Conservation (phyloP, 2,888 invertebrate genomes). For the Drosophila kokeensis region DNA sequence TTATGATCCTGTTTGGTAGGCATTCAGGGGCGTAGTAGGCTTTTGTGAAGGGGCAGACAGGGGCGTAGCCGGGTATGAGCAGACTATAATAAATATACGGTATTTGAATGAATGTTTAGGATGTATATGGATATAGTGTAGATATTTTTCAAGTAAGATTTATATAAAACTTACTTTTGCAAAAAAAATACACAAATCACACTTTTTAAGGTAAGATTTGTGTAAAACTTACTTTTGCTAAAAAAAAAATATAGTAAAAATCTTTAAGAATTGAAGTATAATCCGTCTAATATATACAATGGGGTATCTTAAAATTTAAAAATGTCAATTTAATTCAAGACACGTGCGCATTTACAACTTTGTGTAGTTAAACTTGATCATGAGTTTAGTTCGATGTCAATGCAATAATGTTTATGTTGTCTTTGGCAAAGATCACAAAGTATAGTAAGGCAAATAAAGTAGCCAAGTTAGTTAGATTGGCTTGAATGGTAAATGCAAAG, state of each 20-base stretch:
- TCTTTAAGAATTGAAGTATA: background rate
- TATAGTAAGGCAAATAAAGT: constrained; percentile 41
- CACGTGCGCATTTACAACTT: background rate
- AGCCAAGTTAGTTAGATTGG: constrained; percentile 49
- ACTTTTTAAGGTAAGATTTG: too few relatives aligned
- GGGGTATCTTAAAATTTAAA: background rate
- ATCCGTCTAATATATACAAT: background rate
- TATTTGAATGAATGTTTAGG: too few relatives aligned
- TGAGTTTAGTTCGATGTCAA: constrained; percentile 21
- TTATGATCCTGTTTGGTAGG: background rate
- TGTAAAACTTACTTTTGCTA: too few relatives aligned
- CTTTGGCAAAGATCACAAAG: constrained; percentile 16
- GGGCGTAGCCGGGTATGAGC: background rate
- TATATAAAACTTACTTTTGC: too few relatives aligned
- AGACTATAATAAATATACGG: too few relatives aligned
- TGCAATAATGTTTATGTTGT: constrained; percentile 3
- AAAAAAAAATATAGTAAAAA: too few relatives aligned
- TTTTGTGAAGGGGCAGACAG: background rate
- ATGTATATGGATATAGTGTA: too few relatives aligned
- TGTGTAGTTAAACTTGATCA: constrained; percentile 22
- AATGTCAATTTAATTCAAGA: background rate
- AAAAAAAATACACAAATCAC: too few relatives aligned
- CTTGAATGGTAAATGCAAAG: constrained; percentile 26
- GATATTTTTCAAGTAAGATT: too few relatives aligned
- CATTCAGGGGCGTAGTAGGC: background rate